Base-by-base conservation (phyloP, 2,113 vertebrate genomes). In the Mobula hypostoma region DNA sequence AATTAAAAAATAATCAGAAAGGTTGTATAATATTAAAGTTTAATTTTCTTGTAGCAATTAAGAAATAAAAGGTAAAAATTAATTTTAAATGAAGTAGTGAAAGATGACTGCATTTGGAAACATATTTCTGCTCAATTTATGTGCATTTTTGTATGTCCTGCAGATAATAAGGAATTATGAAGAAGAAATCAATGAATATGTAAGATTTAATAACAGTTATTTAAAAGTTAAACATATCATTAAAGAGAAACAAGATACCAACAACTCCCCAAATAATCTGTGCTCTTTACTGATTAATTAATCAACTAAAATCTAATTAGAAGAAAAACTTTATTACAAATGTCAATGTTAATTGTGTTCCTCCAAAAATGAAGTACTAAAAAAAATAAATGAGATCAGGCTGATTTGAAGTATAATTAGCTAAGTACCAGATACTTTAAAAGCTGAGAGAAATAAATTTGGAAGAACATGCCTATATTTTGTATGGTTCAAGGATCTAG, bases 21-120 rank as follows among this genome's bases (percentile, higher is more conserved):
- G 70, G 24, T 93, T 74, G 36, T 56, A 74, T 93, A 48, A 74
- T 48, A 93, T 93, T 93, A 72, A 93, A 93, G 40, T 93, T 93
- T 93, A 56, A 93, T 93, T 74, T 76, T 93, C 68, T 93, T 40
- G 12, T 2, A 93, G 68, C 32, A 93, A 93, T 93, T 93, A 93
- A 74, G 91, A 93, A 93, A 93, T 93, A 76, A 74, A 93, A 93
- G 70, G 91, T 93, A 93, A 90, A 32, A 90, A 66, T 90, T 90
- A 68, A 66, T 56, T 72, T 93, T 48, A 72, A 93, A 74, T 74
- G 91, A 74, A 93, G 61, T 56, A 40, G 74, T 74, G 21, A 93
- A 36, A 93, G 74, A 93, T 32, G 24, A 56, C 32, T 92, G 17
- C 15, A 40, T 40, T 21, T 40, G 17, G 88, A 87, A 61, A n/a